Conservation (phyloP, 2,113 vertebrate species). For the Limanda limanda region DNA sequence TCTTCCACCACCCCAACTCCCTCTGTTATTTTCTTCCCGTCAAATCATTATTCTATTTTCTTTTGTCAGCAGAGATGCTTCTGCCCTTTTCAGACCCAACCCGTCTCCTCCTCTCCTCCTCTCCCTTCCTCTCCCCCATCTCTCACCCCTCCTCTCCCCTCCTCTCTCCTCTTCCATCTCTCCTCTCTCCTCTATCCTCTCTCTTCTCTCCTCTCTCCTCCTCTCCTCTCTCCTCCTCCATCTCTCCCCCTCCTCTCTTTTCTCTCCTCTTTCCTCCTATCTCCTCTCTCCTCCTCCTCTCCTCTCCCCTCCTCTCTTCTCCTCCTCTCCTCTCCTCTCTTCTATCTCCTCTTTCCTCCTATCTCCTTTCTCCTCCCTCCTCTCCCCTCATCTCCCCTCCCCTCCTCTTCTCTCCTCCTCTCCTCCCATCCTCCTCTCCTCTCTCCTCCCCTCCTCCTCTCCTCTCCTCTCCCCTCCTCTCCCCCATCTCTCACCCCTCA, state of each 20-base stretch:
- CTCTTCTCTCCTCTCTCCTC: conserved; percentile 22
- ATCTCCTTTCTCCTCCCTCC: conserved; percentile 20
- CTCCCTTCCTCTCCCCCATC: too few species aligned
- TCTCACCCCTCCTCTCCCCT: conserved; percentile 30
- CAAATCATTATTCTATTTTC: conserved; percentile 71
- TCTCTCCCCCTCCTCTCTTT: too few species aligned
- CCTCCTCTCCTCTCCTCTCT: conserved; percentile 45
- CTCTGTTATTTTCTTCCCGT: conserved; percentile 60
- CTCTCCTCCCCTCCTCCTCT: not conserved
- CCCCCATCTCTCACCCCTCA: conserved; percentile 20
- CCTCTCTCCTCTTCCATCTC: not conserved
- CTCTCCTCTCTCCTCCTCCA: conserved; percentile 41
- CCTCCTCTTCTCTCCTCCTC: not conserved
- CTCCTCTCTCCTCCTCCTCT: too few species aligned
- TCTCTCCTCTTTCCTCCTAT: conserved; percentile 25
- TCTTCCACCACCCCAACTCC: conserved; percentile 25
- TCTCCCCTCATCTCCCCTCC: not conserved
- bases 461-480: not conserved
- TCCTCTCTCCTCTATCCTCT: conserved; percentile 1
- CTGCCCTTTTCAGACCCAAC: conserved; percentile 54
- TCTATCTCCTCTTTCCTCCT: too few species aligned
- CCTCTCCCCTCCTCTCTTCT: not conserved
- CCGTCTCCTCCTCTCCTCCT: conserved; percentile 3
- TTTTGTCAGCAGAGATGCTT: conserved; percentile 73
- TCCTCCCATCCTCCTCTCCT: too few species aligned